Evolutionary conservation across 1,140 invertebrate species (phyloP), one percentile per base, ranked within the genome.

Genomic region (Ips typographus): DNA sequence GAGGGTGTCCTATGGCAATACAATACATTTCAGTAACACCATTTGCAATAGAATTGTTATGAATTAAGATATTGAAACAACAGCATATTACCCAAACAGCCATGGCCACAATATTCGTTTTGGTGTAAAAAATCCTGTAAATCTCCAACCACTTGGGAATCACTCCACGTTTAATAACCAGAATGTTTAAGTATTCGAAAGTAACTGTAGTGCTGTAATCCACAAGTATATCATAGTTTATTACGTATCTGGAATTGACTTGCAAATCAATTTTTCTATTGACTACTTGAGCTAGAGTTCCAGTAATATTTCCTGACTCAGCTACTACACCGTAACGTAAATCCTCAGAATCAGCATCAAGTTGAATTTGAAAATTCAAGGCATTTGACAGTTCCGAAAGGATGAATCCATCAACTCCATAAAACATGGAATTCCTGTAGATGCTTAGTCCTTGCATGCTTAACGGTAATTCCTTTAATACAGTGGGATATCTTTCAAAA

Each of bases 121-220:
- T 44, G 6, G 36, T 37, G 3, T 44, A n/a, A n/a, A 56, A 51
- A 52, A 49, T 39, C 6, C 38, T 39, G 41, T 49, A 65, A 3
- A 57, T 47, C 43, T 65, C 22, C 22, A 65, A 4, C 66, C 66
- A 72, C 55, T 69, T 69, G 4, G 71, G 71, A 22, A 68, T 43
- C 8, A 4, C 3, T 47, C 5, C 49, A 4, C 66, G 65, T 47
- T 65, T 69, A 1, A 44, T 4, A 2, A 68, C 66, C 38, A 72
- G 2, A 49, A 69, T 6, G 40, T 65, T 53, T n/a, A 72, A 7
- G 40, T 72, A 37, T 42, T 72, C 71, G 39, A 65, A 56, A 2
- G 22, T 37, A 39, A 41, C 51, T 36, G 1, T n/a, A 5, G 66
- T 65, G 41, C 53, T 65, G 42, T 72, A 61, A 2, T 65, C 40